phyloP scores from a whole-genome alignment of 2,113 vertebrate genomes.

The Nothoprocta pentlandii region DNA sequence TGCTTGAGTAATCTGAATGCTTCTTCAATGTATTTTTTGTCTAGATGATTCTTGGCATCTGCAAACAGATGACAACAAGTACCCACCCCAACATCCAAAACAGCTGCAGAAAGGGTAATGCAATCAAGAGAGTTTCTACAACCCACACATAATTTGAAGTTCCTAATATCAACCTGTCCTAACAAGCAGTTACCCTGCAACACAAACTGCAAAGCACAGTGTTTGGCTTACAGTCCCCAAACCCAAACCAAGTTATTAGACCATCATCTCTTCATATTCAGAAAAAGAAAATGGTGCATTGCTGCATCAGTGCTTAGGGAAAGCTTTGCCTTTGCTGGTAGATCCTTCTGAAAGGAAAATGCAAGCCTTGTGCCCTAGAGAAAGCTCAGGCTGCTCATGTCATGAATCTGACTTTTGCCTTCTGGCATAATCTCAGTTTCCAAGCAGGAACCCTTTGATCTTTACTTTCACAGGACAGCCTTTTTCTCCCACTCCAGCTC shows the following conservation, averaged over 20 bases:
- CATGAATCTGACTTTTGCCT: not conserved
- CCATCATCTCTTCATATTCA: not conserved
- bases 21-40: not conserved
- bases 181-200: not conserved
- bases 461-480: conserved; percentile 12
- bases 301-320: not conserved
- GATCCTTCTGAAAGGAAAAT: not conserved
- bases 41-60: not conserved
- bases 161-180: not conserved
- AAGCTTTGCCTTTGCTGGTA: not conserved
- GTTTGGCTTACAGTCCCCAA: not conserved
- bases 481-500: conserved; percentile 16
- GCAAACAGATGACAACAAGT: not conserved
- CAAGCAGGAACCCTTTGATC: not conserved
- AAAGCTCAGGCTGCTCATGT: not conserved
- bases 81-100: not conserved
- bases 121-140: not conserved
- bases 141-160: not conserved
- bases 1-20: not conserved
- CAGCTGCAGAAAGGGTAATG: not conserved
- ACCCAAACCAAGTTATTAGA: not conserved
- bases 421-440: conserved; percentile 29
- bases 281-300: not conserved
- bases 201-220: not conserved
- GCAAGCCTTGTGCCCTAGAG: not conserved